These are phyloP conservation scores for Girardinichthys multiradiatus DNA, from an alignment of 2,113 vertebrate species.

Conservation along the genomic window DNA sequence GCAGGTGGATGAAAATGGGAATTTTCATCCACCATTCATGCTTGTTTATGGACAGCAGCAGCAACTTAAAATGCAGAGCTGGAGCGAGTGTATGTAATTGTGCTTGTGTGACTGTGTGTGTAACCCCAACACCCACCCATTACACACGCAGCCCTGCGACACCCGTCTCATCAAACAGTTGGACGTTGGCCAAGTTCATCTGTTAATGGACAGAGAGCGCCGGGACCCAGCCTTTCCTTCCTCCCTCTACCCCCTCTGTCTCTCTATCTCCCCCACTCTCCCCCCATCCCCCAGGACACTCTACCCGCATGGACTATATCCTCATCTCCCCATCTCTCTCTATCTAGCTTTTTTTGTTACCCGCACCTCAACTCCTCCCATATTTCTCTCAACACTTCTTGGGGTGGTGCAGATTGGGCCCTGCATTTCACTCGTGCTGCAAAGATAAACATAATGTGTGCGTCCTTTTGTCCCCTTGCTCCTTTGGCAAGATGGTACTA, in stretches of 20 bases:
- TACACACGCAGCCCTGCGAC: slow-evolving; percentile 75
- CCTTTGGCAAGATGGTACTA: slow-evolving; percentile 26
- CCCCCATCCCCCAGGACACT: slow-evolving; percentile 88
- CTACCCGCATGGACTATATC: slow-evolving; percentile 88
- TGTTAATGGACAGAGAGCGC: slow-evolving; percentile 94
- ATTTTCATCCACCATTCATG: no score
- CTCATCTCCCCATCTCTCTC: slow-evolving; percentile 77
- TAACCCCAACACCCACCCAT: neutral
- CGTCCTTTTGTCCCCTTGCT: slow-evolving; percentile 39
- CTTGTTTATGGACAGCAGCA: slow-evolving; percentile 11
- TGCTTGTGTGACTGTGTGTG: slow-evolving; percentile 12
- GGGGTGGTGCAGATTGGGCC: slow-evolving; percentile 39
- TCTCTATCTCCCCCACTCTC: slow-evolving; percentile 81
- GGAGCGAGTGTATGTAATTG: slow-evolving; percentile 4
- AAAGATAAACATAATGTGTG: slow-evolving; percentile 56
- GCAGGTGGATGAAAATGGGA: slow-evolving; percentile 61
- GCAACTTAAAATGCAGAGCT: slow-evolving; percentile 46
- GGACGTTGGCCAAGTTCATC: slow-evolving; percentile 97
- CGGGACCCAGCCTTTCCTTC: slow-evolving; percentile 79
- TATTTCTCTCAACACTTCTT: slow-evolving; percentile 52
- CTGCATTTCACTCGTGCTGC: slow-evolving; percentile 46
- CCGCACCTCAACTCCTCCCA: slow-evolving; percentile 6
- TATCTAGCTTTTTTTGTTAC: slow-evolving; percentile 71
- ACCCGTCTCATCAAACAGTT: slow-evolving; percentile 91
- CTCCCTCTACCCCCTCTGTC: slow-evolving; percentile 75